phyloP scores from a whole-genome alignment of 1,140 invertebrate species.

The Myzus persicae region DNA sequence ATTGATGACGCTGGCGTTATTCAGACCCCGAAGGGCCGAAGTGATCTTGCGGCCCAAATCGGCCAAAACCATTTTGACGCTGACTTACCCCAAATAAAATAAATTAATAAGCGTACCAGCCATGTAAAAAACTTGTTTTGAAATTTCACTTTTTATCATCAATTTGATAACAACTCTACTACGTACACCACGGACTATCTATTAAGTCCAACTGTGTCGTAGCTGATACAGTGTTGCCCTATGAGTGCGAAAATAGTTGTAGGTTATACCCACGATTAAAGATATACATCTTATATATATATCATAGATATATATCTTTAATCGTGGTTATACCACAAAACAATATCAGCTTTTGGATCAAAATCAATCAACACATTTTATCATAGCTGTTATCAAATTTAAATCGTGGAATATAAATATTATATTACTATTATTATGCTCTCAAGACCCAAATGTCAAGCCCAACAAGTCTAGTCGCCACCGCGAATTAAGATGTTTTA shows the following conservation, averaged over 20 bases:
- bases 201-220: neutral
- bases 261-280: too few relatives aligned
- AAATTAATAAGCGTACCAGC: neutral
- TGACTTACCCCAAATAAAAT: neutral
- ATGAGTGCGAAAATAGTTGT: neutral
- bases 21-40: constrained; percentile 93
- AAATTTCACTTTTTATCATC: constrained; percentile 50
- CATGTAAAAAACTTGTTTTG: constrained; percentile 4
- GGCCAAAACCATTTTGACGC: constrained; percentile 93
- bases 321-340: too few relatives aligned
- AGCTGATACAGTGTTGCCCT: neutral
- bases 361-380: neutral
- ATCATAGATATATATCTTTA: too few relatives aligned
- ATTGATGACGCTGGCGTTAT: constrained; percentile 98
- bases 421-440: too few relatives aligned
- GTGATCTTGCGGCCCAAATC: constrained; percentile 99
- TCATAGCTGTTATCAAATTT: constrained; percentile 23
- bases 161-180: constrained; percentile 10
- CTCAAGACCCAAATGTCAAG: too few relatives aligned
- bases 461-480: too few relatives aligned
- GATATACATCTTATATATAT: too few relatives aligned
- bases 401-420: neutral
- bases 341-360: neutral
- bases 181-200: constrained; percentile 26
- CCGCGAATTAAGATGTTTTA: too few relatives aligned